Evolutionary conservation across 1,140 invertebrate genomes (phyloP).

Genomic region (Ditylenchus dipsaci): DNA sequence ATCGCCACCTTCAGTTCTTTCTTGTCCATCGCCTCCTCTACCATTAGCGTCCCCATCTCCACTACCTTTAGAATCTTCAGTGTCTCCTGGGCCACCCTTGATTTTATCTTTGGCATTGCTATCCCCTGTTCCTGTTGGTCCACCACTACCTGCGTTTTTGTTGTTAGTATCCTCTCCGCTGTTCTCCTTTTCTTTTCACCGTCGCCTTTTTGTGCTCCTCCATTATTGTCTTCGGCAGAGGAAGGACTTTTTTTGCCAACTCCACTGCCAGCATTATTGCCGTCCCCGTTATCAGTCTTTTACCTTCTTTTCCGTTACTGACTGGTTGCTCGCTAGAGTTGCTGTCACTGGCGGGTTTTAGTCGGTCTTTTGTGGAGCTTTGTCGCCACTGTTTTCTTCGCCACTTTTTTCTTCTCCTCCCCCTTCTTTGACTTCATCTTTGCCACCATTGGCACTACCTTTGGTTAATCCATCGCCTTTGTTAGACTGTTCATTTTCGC

Average conservation of each 20-base stretch:
- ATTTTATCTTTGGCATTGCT: conserved; percentile 8
- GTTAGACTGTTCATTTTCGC: neutral
- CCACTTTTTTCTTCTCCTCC: conserved; percentile 9
- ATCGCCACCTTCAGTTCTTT: conserved; percentile 5
- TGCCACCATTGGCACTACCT: conserved; percentile 6
- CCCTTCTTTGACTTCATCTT: conserved; percentile 5
- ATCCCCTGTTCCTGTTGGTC: too few relatives aligned
- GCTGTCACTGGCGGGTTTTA: too few relatives aligned
- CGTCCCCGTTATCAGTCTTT: conserved; percentile 10
- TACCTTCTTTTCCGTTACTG: too few relatives aligned
- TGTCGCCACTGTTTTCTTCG: conserved; percentile 14
- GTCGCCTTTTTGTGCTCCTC: conserved; percentile 1
- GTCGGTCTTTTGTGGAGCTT: too few relatives aligned
- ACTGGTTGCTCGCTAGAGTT: too few relatives aligned
- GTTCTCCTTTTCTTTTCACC: too few relatives aligned
- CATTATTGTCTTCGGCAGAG: conserved; percentile 5
- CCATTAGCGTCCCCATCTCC: neutral
- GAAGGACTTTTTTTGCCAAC: neutral
- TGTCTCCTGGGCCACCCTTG: neutral
- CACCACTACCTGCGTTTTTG: neutral
- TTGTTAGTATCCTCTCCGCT: conserved; percentile 4
- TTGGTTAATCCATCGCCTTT: neutral
- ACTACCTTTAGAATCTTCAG: neutral
- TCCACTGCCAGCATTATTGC: neutral
- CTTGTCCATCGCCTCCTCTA: neutral